These are phyloP conservation scores for Drosophila seclusa DNA, from an alignment of 2,888 invertebrate genomes.

Conservation along the genomic window DNA sequence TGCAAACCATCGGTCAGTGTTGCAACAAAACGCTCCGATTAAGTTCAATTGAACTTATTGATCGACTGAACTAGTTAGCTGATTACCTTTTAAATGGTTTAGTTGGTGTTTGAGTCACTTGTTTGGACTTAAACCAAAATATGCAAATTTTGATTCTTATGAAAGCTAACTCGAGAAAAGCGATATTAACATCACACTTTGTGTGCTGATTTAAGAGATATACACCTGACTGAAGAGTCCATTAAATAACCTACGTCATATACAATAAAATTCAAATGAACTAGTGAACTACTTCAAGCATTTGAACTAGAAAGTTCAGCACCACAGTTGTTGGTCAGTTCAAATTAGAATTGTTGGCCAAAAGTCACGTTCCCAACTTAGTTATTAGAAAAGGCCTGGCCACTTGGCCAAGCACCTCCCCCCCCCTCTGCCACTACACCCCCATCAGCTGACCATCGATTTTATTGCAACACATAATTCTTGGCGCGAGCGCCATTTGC, in stretches of 20 bases:
- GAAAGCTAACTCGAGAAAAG: background rate
- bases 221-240: background rate
- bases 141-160: background rate
- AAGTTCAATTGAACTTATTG: background rate
- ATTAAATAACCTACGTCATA: background rate
- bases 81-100: background rate
- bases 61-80: background rate
- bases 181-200: background rate
- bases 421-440: background rate
- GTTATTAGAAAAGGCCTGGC: slow-evolving; percentile 64
- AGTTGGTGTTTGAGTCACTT: background rate
- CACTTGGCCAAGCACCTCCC: slow-evolving; percentile 5
- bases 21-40: background rate
- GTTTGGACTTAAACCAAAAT: background rate
- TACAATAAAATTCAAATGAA: background rate
- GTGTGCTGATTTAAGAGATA: background rate
- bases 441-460: slow-evolving; percentile 50
- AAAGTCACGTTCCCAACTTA: slow-evolving; percentile 74
- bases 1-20: slow-evolving; percentile 1
- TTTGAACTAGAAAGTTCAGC: background rate
- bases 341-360: slow-evolving; percentile 70
- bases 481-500: slow-evolving; percentile 64
- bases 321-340: slow-evolving; percentile 17
- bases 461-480: slow-evolving; percentile 80
- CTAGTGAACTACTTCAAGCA: background rate